Percentiles rank a stretch among this genome's conserved stretches.
phyloP scores from a whole-genome alignment of 2,888 invertebrate species.

The Adelognathus sp. region DNA sequence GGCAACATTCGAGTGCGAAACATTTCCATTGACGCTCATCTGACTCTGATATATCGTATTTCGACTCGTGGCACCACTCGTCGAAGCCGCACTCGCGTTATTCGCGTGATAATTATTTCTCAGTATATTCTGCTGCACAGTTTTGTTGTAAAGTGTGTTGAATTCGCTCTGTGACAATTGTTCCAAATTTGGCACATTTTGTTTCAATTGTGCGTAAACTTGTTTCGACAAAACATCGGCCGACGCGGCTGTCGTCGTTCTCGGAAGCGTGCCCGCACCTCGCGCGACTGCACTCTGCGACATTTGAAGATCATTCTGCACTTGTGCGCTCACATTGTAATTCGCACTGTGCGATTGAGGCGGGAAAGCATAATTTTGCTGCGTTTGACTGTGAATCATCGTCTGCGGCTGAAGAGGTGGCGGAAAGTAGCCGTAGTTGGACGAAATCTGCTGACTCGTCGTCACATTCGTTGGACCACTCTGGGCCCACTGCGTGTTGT shows the following conservation, averaged over 20 bases:
- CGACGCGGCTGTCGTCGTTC: constrained; percentile 63
- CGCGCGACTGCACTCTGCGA: constrained; percentile 36
- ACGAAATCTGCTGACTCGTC: constrained; percentile 22
- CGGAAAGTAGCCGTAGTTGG: constrained; percentile 41
- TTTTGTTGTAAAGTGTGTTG: constrained; percentile 79
- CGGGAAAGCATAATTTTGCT: constrained; percentile 53
- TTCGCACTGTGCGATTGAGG: constrained; percentile 33
- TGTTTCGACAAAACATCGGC: constrained; percentile 74
- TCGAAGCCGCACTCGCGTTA: constrained; percentile 58
- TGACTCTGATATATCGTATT: constrained; percentile 53
- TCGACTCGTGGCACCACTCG: neutral
- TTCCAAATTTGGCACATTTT: constrained; percentile 78
- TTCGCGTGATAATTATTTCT: constrained; percentile 75
- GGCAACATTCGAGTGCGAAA: constrained; percentile 44
- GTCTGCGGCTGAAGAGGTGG: constrained; percentile 17
- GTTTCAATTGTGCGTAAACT: constrained; percentile 78
- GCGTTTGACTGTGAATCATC: constrained; percentile 56
- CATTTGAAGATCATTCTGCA: constrained; percentile 71
- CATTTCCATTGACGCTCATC: constrained; percentile 40
- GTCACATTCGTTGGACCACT: constrained; percentile 53
- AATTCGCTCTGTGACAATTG: constrained; percentile 79
- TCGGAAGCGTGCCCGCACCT: constrained; percentile 51
- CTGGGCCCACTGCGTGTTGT: constrained; percentile 54
- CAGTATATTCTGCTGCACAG: constrained; percentile 78
- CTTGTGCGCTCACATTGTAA: constrained; percentile 66